Evolutionary conservation across 2,888 invertebrate species (phyloP).

Genomic region (Octonoba sinensis): DNA sequence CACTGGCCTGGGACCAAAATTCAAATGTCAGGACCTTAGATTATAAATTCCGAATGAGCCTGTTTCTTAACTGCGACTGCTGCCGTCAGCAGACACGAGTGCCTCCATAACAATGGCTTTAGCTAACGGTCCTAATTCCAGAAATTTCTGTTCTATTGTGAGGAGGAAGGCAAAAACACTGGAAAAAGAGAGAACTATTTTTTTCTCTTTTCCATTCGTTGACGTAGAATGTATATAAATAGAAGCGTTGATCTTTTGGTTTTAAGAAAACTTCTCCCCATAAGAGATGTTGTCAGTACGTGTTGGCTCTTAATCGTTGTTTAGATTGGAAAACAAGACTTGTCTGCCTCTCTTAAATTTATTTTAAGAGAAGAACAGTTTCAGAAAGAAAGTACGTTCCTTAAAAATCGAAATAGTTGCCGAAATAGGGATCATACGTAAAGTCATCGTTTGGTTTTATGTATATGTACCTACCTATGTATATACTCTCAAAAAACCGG

Average conservation of each 20-base stretch:
- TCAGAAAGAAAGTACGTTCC: too few species aligned
- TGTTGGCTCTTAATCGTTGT: slow-evolving; percentile 32
- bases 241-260: slow-evolving; percentile 13
- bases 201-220: slow-evolving; percentile 3
- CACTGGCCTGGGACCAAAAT: slow-evolving; percentile 63
- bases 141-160: slow-evolving; percentile 60
- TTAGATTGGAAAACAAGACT: slow-evolving; percentile 3
- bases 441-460: too few species aligned
- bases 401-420: too few species aligned
- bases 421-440: too few species aligned
- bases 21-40: slow-evolving; percentile 60
- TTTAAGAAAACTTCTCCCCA: not conserved
- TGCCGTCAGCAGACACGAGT: slow-evolving; percentile 26
- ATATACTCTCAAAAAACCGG: too few species aligned
- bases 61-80: slow-evolving; percentile 13
- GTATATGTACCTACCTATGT: too few species aligned
- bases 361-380: too few species aligned
- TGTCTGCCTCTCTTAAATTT: not conserved
- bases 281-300: not conserved
- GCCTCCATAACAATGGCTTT: slow-evolving; percentile 49
- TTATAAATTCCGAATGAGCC: slow-evolving; percentile 60
- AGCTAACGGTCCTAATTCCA: slow-evolving; percentile 46
- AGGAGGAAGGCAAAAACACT: slow-evolving; percentile 39
- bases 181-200: slow-evolving; percentile 12
- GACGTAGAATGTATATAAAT: slow-evolving; percentile 46